These are phyloP conservation scores for Bombus vancouverensis DNA, from an alignment of 1,140 invertebrate species.

Conservation along the genomic window DNA sequence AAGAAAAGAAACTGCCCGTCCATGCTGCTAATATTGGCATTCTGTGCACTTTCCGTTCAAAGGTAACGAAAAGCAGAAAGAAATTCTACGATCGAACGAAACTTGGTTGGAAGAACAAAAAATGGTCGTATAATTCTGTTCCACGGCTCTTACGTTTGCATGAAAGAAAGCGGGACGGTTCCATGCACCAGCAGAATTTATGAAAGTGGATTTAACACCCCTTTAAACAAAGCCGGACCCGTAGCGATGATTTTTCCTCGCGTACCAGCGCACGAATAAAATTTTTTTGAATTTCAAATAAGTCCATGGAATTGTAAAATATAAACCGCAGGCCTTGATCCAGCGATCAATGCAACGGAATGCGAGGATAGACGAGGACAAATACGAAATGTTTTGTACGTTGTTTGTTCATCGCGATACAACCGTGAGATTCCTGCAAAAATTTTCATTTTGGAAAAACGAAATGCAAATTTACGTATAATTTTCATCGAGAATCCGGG, in stretches of 20 bases:
- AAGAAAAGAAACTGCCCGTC: too few relatives aligned
- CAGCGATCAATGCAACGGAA: background rate
- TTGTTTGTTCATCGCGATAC: background rate
- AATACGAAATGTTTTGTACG: background rate
- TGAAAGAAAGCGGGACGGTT: background rate
- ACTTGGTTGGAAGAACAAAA: background rate
- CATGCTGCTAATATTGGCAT: background rate
- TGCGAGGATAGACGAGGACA: background rate
- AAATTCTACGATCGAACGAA: background rate
- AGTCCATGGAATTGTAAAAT: conserved; percentile 5
- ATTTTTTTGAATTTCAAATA: conserved; percentile 1
- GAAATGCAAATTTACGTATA: background rate
- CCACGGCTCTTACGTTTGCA: background rate
- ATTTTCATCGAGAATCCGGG: background rate
- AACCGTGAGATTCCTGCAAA: background rate
- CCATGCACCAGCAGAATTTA: conserved; percentile 14
- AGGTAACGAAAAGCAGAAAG: background rate
- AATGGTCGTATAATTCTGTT: background rate
- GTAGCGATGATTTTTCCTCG: background rate
- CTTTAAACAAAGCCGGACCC: conserved; percentile 27
- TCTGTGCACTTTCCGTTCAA: background rate
- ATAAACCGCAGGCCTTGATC: background rate
- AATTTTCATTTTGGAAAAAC: background rate
- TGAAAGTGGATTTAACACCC: conserved; percentile 26
- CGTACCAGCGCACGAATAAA: background rate